phyloP scores from a whole-genome alignment of 2,888 invertebrate species.

The Leptopilina syphax region DNA sequence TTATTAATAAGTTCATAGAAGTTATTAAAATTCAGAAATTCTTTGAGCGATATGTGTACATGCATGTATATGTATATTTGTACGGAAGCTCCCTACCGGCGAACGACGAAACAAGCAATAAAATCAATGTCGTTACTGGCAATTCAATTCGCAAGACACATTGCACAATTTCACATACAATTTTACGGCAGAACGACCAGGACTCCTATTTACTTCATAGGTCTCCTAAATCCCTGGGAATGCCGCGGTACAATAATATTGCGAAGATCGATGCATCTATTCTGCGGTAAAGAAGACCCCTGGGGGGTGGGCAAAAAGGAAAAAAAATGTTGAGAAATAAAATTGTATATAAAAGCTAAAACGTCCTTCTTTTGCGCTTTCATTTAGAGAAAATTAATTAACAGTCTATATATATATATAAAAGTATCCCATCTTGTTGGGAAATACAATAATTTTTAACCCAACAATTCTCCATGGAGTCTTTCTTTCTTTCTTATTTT shows the following conservation, averaged over 20 bases:
- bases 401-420: neutral
- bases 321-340: constrained; percentile 19
- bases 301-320: neutral
- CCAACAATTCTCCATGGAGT: constrained; percentile 3
- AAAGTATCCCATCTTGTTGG: neutral
- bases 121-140: constrained; percentile 77
- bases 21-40: too few species aligned
- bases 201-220: constrained; percentile 75
- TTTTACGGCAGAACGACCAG: constrained; percentile 76
- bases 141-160: constrained; percentile 77
- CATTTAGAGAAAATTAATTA: constrained; percentile 35
- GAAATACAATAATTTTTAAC: constrained; percentile 25
- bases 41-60: neutral
- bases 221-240: constrained; percentile 68
- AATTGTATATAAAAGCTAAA: constrained; percentile 21
- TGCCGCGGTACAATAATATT: constrained; percentile 62
- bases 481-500: neutral
- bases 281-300: constrained; percentile 19
- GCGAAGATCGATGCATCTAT: constrained; percentile 60
- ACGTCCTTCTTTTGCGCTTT: neutral
- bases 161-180: constrained; percentile 77
- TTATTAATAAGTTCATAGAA: too few species aligned
- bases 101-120: constrained; percentile 74
- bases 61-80: neutral
- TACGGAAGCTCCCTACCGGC: constrained; percentile 47